Evolutionary conservation across 2,888 invertebrate species (phyloP).

Genomic region (Escarpia spicata): DNA sequence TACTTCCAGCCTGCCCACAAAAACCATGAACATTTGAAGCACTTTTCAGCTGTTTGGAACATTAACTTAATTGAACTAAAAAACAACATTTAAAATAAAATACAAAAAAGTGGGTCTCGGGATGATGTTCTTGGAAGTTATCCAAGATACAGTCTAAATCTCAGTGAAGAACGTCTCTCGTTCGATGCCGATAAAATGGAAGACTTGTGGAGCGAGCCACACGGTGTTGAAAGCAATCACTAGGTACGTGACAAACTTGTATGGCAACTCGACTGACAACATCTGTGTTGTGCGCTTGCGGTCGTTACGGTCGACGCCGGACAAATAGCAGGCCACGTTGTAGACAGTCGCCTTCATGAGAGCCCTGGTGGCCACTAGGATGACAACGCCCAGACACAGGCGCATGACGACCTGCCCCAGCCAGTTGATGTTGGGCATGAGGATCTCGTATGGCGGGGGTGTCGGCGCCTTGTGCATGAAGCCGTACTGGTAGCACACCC

Average conservation of each 20-base stretch:
- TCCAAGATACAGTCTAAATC: constrained; percentile 31
- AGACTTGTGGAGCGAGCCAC: constrained; percentile 81
- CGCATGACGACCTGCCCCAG: constrained; percentile 48
- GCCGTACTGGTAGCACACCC: constrained; percentile 86
- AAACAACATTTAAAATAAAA: no score
- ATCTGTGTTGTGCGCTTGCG: constrained; percentile 68
- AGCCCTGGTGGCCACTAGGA: constrained; percentile 76
- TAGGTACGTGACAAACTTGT: constrained; percentile 84
- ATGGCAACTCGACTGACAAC: constrained; percentile 77
- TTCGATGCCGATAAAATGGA: constrained; percentile 80
- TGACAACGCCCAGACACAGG: constrained; percentile 73
- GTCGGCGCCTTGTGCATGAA: constrained; percentile 65
- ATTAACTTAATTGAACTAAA: no score
- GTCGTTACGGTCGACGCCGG: constrained; percentile 76
- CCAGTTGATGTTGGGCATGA: constrained; percentile 78
- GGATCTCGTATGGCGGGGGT: constrained; percentile 79
- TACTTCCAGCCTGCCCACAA: no score
- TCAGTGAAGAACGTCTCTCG: constrained; percentile 63
- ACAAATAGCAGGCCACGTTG: constrained; percentile 76
- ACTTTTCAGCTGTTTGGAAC: no score
- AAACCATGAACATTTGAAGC: no score
- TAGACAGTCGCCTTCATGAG: constrained; percentile 76
- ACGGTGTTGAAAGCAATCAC: constrained; percentile 83
- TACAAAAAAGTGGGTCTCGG: no score
- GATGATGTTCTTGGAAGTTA: no score